These are phyloP conservation scores for Ochropleura plecta DNA, from an alignment of 2,888 invertebrate genomes.

Conservation along the genomic window DNA sequence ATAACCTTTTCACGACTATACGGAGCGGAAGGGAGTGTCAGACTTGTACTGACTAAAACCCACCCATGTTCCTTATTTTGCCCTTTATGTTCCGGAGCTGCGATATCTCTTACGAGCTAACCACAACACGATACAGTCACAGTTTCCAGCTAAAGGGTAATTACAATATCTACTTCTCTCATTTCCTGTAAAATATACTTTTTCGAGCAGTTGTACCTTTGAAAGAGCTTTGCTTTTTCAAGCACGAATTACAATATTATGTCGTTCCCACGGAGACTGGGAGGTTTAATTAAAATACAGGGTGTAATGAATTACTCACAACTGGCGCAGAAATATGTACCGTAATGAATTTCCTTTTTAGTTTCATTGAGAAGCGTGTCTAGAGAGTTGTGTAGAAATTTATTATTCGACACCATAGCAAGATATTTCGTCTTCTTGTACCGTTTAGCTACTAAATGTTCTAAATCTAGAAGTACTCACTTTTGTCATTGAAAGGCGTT, in stretches of 20 bases:
- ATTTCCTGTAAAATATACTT: constrained; percentile 8
- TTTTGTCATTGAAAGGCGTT: neutral
- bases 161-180: neutral
- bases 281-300: constrained; percentile 56
- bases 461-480: neutral
- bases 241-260: constrained; percentile 46
- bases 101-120: no score
- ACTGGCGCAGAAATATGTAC: constrained; percentile 47
- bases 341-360: constrained; percentile 40
- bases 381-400: neutral
- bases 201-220: constrained; percentile 11
- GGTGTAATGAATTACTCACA: constrained; percentile 53
- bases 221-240: constrained; percentile 42
- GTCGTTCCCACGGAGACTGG: constrained; percentile 35
- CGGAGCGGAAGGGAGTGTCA: no score
- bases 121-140: neutral
- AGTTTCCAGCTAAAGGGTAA: neutral
- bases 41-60: no score
- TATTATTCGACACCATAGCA: neutral
- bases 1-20: no score
- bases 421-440: neutral
- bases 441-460: neutral
- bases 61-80: no score
- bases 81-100: no score
- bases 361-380: constrained; percentile 12